A percentile compares a stretch with the other conserved stretches of the same genome.
phyloP scores from a whole-genome alignment of 2,888 invertebrate genomes.

The Eurois occulta region DNA sequence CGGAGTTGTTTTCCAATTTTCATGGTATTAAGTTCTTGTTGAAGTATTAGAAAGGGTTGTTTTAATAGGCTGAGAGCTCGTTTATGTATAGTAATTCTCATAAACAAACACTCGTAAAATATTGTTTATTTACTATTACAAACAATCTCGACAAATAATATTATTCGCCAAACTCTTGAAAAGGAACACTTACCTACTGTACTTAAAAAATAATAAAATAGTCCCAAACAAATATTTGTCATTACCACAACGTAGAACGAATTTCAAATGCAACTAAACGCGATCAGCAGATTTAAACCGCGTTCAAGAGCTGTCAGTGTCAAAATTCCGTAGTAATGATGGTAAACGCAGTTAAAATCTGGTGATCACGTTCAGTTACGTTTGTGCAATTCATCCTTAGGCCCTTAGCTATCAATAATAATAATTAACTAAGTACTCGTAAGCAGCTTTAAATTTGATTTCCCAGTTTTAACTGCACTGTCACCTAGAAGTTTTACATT shows the following conservation, averaged over 20 bases:
- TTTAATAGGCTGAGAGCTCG: slow-evolving; percentile 8
- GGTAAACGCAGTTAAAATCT: background rate
- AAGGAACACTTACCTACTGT: background rate
- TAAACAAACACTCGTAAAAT: background rate
- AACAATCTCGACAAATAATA: background rate
- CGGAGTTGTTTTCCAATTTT: slow-evolving; percentile 49
- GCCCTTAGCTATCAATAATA: background rate
- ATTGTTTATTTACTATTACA: background rate
- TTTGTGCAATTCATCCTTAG: background rate
- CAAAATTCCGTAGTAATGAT: background rate
- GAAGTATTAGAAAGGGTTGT: slow-evolving; percentile 37
- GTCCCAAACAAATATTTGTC: background rate
- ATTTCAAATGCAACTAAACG: background rate
- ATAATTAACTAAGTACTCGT: background rate
- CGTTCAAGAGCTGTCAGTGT: background rate
- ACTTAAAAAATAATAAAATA: background rate
- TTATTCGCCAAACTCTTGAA: background rate
- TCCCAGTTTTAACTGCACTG: background rate
- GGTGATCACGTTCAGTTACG: background rate
- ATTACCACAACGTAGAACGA: background rate
- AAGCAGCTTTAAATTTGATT: background rate
- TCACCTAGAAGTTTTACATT: background rate
- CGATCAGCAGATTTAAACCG: background rate
- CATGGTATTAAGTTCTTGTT: slow-evolving; percentile 37
- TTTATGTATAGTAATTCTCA: background rate